phyloP scores from a whole-genome alignment of 1,140 invertebrate genomes.

The Antheraea mylitta region DNA sequence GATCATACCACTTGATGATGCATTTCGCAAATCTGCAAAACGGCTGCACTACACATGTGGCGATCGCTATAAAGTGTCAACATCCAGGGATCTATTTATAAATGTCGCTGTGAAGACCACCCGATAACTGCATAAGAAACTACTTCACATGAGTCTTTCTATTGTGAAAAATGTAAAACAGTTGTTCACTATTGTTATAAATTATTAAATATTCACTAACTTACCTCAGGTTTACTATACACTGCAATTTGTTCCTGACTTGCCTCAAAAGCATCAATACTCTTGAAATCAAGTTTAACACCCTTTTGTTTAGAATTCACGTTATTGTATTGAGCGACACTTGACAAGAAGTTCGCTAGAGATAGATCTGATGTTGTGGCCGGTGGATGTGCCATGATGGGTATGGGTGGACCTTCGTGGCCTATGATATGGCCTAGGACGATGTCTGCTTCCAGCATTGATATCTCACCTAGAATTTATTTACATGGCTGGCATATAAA shows the following conservation, averaged over 20 bases:
- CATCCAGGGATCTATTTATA: too few relatives aligned
- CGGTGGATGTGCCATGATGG: slow-evolving; percentile 94
- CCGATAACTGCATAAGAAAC: too few relatives aligned
- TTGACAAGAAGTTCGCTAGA: slow-evolving; percentile 85
- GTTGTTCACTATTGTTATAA: too few relatives aligned
- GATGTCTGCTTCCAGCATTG: slow-evolving; percentile 95
- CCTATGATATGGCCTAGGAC: slow-evolving; percentile 82
- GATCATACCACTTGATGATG: too few relatives aligned
- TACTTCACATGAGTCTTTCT: too few relatives aligned
- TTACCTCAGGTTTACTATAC: slow-evolving; percentile 57
- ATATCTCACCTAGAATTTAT: slow-evolving; percentile 78
- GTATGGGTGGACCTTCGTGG: slow-evolving; percentile 74
- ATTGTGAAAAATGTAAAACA: too few relatives aligned
- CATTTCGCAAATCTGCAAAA: too few relatives aligned
- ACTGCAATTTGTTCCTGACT: slow-evolving; percentile 78
- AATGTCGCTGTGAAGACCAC: too few relatives aligned
- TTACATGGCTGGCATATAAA: slow-evolving; percentile 12
- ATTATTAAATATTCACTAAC: not conserved
- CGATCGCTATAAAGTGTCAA: too few relatives aligned
- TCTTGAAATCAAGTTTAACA: slow-evolving; percentile 94
- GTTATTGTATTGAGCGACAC: slow-evolving; percentile 78
- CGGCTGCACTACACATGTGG: too few relatives aligned
- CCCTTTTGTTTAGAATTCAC: slow-evolving; percentile 78
- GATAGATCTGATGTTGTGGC: slow-evolving; percentile 85
- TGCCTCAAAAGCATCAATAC: slow-evolving; percentile 86